Percentiles rank a stretch among this genome's conserved stretches.
Conservation (phyloP, 2,113 vertebrate genomes). For the Archocentrus centrarchus region DNA sequence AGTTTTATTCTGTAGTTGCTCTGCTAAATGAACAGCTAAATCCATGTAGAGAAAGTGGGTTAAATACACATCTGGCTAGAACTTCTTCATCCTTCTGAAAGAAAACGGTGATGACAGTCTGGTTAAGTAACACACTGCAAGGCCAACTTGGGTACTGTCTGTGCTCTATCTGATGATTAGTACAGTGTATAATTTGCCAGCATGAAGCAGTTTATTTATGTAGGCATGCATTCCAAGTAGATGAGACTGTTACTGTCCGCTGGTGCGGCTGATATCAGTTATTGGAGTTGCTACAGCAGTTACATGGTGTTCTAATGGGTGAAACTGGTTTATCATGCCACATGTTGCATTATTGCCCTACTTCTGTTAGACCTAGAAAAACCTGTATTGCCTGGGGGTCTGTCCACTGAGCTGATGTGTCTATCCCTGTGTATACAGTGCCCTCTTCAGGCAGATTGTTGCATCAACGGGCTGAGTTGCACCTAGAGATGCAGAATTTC, state of each 20-base stretch:
- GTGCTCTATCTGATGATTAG: background rate
- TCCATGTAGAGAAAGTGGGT: background rate
- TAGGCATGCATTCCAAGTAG: background rate
- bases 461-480: constrained; percentile 85
- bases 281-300: background rate
- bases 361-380: constrained; percentile 57
- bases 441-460: constrained; percentile 83
- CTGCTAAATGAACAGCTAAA: background rate
- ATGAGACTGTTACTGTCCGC: background rate
- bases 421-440: constrained; percentile 71
- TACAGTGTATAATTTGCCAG: background rate
- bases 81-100: background rate
- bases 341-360: constrained; percentile 53
- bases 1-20: background rate
- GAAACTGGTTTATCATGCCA: constrained; percentile 25
- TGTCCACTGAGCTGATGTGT: constrained; percentile 23
- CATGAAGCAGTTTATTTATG: background rate
- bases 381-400: background rate
- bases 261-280: background rate
- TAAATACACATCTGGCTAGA: background rate
- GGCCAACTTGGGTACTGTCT: background rate
- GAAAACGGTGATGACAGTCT: background rate
- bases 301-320: background rate
- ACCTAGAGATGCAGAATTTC: constrained; percentile 86
- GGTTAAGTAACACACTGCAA: background rate